Evolutionary conservation across 1,140 invertebrate species (phyloP).

Genomic region (Lordiphosa stackelbergi): DNA sequence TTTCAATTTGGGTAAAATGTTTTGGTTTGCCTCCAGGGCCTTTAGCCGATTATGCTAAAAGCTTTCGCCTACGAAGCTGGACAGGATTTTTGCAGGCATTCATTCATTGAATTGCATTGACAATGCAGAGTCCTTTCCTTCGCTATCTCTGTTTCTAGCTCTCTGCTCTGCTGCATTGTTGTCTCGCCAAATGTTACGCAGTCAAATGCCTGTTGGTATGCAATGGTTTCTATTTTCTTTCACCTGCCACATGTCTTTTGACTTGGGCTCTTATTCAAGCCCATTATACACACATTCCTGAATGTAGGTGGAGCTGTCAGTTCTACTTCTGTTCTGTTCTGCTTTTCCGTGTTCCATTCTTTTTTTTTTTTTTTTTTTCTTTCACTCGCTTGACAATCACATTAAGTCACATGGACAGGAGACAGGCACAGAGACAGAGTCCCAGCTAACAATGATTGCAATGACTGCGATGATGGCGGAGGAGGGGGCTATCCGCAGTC

Average conservation of each 20-base stretch:
- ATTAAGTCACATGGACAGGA: conserved; percentile 45
- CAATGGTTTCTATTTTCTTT: conserved; percentile 21
- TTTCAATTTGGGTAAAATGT: conserved; percentile 54
- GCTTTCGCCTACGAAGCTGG: conserved; percentile 25
- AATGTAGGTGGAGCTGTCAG: conserved; percentile 31
- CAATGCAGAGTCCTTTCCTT: conserved; percentile 15
- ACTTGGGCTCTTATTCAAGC: conserved; percentile 40
- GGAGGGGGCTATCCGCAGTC: conserved; percentile 37
- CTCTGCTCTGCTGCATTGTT: conserved; percentile 35
- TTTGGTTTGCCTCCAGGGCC: conserved; percentile 20
- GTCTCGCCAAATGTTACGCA: conserved; percentile 53
- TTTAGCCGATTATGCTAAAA: conserved; percentile 52
- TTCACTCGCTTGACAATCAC: conserved; percentile 57
- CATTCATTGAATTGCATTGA: conserved; percentile 61
- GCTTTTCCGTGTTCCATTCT: too few relatives aligned
- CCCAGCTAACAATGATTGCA: conserved; percentile 51
- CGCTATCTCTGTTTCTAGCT: background rate
- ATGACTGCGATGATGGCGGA: conserved; percentile 12
- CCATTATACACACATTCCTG: conserved; percentile 62
- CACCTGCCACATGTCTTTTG: conserved; percentile 57
- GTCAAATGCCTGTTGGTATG: conserved; percentile 61
- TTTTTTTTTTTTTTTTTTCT: conserved; percentile 22
- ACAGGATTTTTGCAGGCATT: conserved; percentile 16
- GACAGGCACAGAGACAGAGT: conserved; percentile 13
- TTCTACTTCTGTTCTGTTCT: conserved; percentile 33